Evolutionary conservation across 2,797 vertebrate genomes (phyloP), one percentile per base, ranked within the genome.

Genomic region (Oceanodroma leucorhoa): DNA sequence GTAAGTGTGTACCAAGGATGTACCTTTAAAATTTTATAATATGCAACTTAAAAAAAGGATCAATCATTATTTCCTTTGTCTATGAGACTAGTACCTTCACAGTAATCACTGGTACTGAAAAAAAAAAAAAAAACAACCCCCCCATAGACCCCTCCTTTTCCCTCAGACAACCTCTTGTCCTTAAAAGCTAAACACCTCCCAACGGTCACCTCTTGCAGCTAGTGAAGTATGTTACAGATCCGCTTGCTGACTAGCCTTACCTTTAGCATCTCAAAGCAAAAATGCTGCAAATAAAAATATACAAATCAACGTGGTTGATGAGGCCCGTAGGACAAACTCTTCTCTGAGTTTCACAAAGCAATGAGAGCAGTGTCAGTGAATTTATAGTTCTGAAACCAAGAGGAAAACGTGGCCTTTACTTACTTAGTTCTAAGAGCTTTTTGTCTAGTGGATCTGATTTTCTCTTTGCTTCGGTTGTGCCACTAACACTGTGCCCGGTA

Each of bases 191-290:
- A 83, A 83, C 95, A 84, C 43, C 60, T 97, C 84, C 91, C 87
- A 67, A 11, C 1, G 43, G 76, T 87, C 92, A 96, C 55, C 61
- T 94, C 72, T 76, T 61, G 73, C 50, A 92, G 71, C 23, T 15
- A 53, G 36, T 53, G 18, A 96, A 79, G 70, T 77, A 50, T 77
- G 50, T 91, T 95, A 93, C 87, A 96, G 76, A 83, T 57, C 24
- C 67, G 48, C 60, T 88, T 92, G 45, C 85, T 92, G 91, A 93
- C 43, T 45, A 76, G 73, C 34, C 71, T 65, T 36, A 73, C 67
- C 87, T 95, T 96, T 91, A 96, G 64, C 41, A 81, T 89, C 82
- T 96, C 55, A 69, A 96, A 96, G 89, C 60, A 96, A 97, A 97
- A 95, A 78, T 70, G 50, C 21, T 55, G 26, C 27, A 93, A 94